Percentiles rank a stretch among this genome's conserved stretches.
Conservation (phyloP, 2,113 vertebrate genomes). For the Neogobius melanostomus region DNA sequence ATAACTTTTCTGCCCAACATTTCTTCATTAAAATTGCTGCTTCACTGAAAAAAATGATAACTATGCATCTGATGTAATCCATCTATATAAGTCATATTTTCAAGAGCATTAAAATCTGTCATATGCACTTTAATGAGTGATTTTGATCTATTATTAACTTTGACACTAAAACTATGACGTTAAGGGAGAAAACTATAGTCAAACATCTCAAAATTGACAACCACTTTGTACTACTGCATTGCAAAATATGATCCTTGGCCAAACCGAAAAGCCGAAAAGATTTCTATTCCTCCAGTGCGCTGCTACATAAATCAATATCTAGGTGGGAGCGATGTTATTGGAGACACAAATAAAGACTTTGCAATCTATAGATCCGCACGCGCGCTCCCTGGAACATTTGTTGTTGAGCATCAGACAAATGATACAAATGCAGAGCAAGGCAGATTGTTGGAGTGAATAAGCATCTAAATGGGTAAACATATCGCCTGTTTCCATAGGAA, state of each 20-base stretch:
- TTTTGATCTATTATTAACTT: no score
- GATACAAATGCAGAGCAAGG: constrained; percentile 7
- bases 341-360: not conserved
- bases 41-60: no score
- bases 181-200: no score
- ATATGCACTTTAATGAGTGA: no score
- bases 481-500: constrained; percentile 30
- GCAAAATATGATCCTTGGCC: constrained; percentile 30
- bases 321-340: constrained; percentile 23
- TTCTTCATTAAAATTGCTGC: no score
- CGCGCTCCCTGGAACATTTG: not conserved
- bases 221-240: not conserved
- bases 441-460: constrained; percentile 1
- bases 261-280: constrained; percentile 28
- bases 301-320: constrained; percentile 40
- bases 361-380: not conserved
- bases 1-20: no score
- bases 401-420: not conserved
- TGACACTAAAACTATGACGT: no score
- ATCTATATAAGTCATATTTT: no score
- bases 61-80: no score
- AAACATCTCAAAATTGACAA: no score
- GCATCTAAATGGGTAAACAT: not conserved
- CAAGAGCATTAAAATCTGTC: no score
- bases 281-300: constrained; percentile 22